These are phyloP conservation scores for Dipus sagitta DNA, from an alignment of 2,797 vertebrate genomes.

Conservation along the genomic window DNA sequence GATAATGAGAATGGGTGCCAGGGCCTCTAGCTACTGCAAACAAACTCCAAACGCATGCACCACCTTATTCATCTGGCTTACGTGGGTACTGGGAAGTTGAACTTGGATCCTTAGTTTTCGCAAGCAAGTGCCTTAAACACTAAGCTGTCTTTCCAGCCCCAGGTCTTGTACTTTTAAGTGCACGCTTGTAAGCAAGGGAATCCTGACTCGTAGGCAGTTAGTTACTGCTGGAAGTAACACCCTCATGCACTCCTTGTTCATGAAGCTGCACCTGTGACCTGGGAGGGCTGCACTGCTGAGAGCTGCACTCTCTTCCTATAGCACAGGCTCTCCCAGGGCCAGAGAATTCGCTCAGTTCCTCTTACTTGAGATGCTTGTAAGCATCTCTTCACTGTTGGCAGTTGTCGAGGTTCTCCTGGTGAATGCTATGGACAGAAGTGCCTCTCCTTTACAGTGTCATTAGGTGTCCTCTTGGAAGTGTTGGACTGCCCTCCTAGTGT, in stretches of 20 bases:
- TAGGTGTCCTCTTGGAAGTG: not conserved
- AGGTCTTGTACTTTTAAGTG: slow-evolving; percentile 4
- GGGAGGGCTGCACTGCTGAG: not conserved
- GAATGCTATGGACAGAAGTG: not conserved
- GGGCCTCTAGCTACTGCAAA: no score
- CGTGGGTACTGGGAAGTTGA: no score
- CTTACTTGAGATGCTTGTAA: not conserved
- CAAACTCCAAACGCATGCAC: no score
- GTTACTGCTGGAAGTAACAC: not conserved
- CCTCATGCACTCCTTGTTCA: not conserved
- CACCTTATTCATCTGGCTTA: no score
- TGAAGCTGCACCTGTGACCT: not conserved
- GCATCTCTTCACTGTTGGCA: not conserved
- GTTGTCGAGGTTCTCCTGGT: not conserved
- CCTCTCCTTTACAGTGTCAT: not conserved
- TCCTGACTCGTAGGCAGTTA: not conserved
- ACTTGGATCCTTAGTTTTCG: no score
- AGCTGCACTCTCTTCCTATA: not conserved
- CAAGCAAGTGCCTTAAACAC: no score
- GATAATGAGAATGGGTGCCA: no score
- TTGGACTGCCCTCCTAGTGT: not conserved
- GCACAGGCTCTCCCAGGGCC: not conserved
- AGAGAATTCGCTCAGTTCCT: not conserved
- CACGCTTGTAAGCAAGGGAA: slow-evolving; percentile 32
- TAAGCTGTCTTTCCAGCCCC: no score